These are phyloP conservation scores for Drepanosiphum platanoidis DNA, from an alignment of 2,888 invertebrate species.

Conservation along the genomic window DNA sequence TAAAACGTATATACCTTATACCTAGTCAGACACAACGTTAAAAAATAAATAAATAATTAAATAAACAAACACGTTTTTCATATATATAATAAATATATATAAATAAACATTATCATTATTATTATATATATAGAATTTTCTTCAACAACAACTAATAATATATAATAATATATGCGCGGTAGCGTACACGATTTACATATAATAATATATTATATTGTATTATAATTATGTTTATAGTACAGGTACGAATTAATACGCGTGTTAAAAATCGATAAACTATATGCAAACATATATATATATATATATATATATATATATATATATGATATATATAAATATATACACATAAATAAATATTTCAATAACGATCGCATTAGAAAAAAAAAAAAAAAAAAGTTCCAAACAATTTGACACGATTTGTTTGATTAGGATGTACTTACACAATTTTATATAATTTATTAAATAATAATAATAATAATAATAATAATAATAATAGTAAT, in stretches of 20 bases:
- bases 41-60: neutral
- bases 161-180: neutral
- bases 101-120: neutral
- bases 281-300: no score
- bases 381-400: neutral
- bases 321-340: no score
- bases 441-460: neutral
- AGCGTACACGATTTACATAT: neutral
- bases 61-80: neutral
- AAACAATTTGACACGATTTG: slow-evolving; percentile 35
- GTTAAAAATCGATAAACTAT: neutral
- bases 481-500: neutral
- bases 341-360: neutral
- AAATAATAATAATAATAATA: slow-evolving; percentile 2
- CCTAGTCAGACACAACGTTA: neutral
- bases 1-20: no score
- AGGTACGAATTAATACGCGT: neutral
- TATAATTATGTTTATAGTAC: neutral
- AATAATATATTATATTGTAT: neutral
- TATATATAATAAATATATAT: neutral
- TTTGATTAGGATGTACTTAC: slow-evolving; percentile 34
- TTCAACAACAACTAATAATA: slow-evolving; percentile 12
- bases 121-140: neutral
- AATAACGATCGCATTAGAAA: neutral
- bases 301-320: no score